Evolutionary conservation across 2,888 invertebrate species (phyloP).

Genomic region (Beris chalybata): DNA sequence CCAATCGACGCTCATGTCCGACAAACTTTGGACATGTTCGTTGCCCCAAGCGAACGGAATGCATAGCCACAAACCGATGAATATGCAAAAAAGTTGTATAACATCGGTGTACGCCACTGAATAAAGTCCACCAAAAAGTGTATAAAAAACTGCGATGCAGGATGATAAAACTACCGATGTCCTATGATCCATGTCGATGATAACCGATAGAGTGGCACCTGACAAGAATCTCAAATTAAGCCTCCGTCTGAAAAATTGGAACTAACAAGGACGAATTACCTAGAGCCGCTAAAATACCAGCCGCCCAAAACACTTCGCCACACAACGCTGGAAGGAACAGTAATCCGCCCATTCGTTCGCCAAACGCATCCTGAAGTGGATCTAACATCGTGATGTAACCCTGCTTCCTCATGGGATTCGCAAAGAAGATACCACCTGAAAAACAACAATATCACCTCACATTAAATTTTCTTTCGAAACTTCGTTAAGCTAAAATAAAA

Average conservation of each 20-base stretch:
- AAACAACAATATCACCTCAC: not conserved
- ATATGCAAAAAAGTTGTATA: slow-evolving; percentile 96
- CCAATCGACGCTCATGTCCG: slow-evolving; percentile 86
- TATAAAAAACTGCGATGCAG: slow-evolving; percentile 96
- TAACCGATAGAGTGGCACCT: slow-evolving; percentile 95
- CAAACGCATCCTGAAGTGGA: slow-evolving; percentile 95
- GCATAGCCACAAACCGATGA: slow-evolving; percentile 97
- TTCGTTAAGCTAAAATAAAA: not conserved
- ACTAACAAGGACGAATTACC: slow-evolving; percentile 59
- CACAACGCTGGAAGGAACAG: slow-evolving; percentile 94
- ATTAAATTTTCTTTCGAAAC: not conserved
- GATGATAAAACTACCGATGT: slow-evolving; percentile 94
- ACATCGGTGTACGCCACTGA: slow-evolving; percentile 99
- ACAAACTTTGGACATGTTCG: slow-evolving; percentile 79
- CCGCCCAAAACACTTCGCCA: slow-evolving; percentile 99
- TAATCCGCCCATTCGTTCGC: slow-evolving; percentile 95
- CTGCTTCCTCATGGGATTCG: slow-evolving; percentile 95
- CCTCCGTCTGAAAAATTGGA: not conserved
- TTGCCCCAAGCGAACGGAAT: slow-evolving; percentile 94
- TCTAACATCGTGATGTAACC: slow-evolving; percentile 99
- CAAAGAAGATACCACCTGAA: slow-evolving; percentile 94
- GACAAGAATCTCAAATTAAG: slow-evolving; percentile 8
- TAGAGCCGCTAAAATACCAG: slow-evolving; percentile 93
- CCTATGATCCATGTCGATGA: slow-evolving; percentile 92
- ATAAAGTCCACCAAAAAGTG: slow-evolving; percentile 96